Percentiles rank a stretch among this genome's conserved stretches.
phyloP scores from a whole-genome alignment of 2,797 vertebrate species.

The Malurus leucopterus region DNA sequence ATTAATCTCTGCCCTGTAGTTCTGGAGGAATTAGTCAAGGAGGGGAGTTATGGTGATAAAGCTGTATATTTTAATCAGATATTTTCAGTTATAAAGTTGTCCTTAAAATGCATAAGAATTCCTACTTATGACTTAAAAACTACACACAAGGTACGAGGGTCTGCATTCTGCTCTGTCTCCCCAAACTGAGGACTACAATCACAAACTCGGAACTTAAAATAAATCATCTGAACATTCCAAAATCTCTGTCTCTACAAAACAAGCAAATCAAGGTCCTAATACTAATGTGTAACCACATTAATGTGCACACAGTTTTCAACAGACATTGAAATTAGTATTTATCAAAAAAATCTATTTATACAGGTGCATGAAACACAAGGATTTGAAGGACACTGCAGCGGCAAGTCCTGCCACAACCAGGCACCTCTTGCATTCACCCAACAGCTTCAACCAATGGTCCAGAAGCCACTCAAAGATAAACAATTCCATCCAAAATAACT shows the following conservation, averaged over 20 bases:
- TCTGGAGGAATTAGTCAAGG: background rate
- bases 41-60: background rate
- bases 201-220: background rate
- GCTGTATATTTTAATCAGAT: background rate
- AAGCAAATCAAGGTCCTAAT: background rate
- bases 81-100: accelerated
- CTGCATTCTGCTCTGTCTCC: background rate
- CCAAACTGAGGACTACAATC: background rate
- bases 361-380: background rate
- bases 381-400: background rate
- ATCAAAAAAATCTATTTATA: background rate
- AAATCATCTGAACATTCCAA: background rate
- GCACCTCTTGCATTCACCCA: background rate
- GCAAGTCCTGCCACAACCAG: background rate
- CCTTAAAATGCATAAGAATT: background rate
- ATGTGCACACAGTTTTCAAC: background rate
- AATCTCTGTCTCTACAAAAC: background rate
- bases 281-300: background rate
- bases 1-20: background rate
- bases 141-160: background rate
- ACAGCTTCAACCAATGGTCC: background rate
- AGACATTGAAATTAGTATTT: background rate
- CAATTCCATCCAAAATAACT: background rate
- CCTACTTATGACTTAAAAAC: background rate
- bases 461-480: background rate